These are phyloP conservation scores for Euglossa dilemma DNA, from an alignment of 1,140 invertebrate species.

Conservation along the genomic window DNA sequence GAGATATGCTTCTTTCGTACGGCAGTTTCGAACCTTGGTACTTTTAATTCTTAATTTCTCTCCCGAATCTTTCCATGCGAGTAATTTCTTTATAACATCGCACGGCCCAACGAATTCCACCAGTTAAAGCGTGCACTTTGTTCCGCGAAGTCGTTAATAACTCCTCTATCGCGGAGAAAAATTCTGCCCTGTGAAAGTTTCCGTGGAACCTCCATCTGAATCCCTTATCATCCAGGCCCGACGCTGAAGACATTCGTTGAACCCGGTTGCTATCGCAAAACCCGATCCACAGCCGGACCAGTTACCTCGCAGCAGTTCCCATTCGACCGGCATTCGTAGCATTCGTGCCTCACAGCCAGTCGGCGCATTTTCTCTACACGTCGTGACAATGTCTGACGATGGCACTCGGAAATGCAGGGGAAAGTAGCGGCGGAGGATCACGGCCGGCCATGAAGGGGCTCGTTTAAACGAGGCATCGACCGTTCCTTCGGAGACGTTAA, in stretches of 20 bases:
- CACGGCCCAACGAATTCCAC: too few species aligned
- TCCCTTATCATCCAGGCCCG: neutral
- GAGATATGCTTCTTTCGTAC: too few species aligned
- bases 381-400: constrained; percentile 38
- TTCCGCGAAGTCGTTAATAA: too few species aligned
- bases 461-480: neutral
- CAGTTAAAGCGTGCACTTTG: too few species aligned
- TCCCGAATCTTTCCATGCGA: too few species aligned
- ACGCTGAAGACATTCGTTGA: neutral
- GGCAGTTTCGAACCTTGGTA: too few species aligned
- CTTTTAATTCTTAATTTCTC: too few species aligned
- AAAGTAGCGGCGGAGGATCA: constrained; percentile 35
- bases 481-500: constrained; percentile 47
- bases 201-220: neutral
- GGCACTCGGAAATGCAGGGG: constrained; percentile 48
- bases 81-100: too few species aligned
- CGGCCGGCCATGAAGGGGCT: neutral
- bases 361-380: neutral
- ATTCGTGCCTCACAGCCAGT: neutral
- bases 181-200: too few species aligned
- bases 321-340: too few species aligned
- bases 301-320: neutral
- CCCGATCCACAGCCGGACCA: neutral
- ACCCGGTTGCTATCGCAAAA: neutral
- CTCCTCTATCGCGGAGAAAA: too few species aligned